Evolutionary conservation across 2,888 invertebrate genomes (phyloP).

Genomic region (Caenorhabditis imperialis): DNA sequence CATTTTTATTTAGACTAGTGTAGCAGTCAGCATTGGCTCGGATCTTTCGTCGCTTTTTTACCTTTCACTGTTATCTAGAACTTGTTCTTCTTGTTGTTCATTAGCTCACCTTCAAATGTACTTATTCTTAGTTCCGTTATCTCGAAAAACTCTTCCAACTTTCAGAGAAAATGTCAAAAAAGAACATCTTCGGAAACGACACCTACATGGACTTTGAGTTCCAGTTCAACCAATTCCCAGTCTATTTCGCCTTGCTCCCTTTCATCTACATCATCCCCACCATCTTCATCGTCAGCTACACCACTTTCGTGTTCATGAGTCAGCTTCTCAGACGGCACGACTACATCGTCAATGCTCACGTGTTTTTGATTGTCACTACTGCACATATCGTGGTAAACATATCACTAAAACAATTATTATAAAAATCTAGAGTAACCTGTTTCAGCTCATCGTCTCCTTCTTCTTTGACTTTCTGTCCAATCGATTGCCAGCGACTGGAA

Average conservation of each 20-base stretch:
- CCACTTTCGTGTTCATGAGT: constrained; percentile 16
- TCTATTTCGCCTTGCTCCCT: constrained; percentile 30
- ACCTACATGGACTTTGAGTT: constrained; percentile 35
- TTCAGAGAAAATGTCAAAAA: constrained; percentile 35
- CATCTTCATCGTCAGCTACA: constrained; percentile 22
- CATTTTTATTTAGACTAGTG: too few species aligned
- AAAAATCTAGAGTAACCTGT: too few species aligned
- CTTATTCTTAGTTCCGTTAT: too few species aligned
- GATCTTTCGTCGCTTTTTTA: too few species aligned
- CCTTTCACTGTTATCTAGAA: too few species aligned
- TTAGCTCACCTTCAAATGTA: too few species aligned
- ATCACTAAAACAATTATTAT: too few species aligned
- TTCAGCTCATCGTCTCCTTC: constrained; percentile 30
- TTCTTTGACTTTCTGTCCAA: constrained; percentile 36
- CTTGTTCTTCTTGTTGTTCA: too few species aligned
- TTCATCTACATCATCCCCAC: constrained; percentile 26
- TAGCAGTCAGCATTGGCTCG: too few species aligned
- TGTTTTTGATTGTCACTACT: constrained; percentile 25
- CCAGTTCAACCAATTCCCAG: constrained; percentile 32
- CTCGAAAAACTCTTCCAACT: too few species aligned
- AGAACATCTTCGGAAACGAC: constrained; percentile 27
- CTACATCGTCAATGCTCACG: constrained; percentile 26
- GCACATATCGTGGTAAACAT: constrained; percentile 34
- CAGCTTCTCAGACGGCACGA: constrained; percentile 16
- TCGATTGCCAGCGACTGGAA: constrained; percentile 36